phyloP scores from a whole-genome alignment of 2,888 invertebrate genomes.

The Polietes domitor region DNA sequence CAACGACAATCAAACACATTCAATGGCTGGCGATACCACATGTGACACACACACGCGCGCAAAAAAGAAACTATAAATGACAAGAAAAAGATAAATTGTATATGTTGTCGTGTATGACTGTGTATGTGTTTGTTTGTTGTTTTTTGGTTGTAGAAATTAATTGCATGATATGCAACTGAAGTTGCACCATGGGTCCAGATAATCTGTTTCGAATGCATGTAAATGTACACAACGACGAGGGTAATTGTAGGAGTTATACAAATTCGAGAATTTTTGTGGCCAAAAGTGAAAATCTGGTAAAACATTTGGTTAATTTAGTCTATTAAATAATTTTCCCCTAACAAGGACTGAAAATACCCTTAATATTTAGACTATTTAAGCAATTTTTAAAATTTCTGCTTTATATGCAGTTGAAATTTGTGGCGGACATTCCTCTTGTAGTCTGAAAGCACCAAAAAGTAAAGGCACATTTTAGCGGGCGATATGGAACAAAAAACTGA shows the following conservation, averaged over 20 bases:
- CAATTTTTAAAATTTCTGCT: too few relatives aligned
- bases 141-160: slow-evolving; percentile 20
- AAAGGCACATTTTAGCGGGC: too few relatives aligned
- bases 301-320: too few relatives aligned
- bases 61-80: slow-evolving; percentile 17
- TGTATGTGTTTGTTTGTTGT: neutral
- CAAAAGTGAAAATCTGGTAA: too few relatives aligned
- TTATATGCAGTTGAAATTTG: too few relatives aligned
- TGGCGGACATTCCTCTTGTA: too few relatives aligned
- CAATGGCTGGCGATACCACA: neutral
- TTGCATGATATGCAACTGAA: slow-evolving; percentile 28
- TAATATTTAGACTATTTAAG: too few relatives aligned
- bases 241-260: neutral
- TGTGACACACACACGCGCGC: neutral
- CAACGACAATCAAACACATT: neutral
- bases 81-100: slow-evolving; percentile 30
- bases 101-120: neutral
- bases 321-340: too few relatives aligned
- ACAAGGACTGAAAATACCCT: too few relatives aligned
- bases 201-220: neutral
- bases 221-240: slow-evolving; percentile 16
- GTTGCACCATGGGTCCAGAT: neutral
- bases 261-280: too few relatives aligned
- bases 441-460: too few relatives aligned
- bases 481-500: too few relatives aligned